Percentiles rank a stretch among this genome's conserved stretches.
These are phyloP conservation scores for Nephrotoma guestfalica DNA, from an alignment of 2,888 invertebrate species.

Conservation along the genomic window DNA sequence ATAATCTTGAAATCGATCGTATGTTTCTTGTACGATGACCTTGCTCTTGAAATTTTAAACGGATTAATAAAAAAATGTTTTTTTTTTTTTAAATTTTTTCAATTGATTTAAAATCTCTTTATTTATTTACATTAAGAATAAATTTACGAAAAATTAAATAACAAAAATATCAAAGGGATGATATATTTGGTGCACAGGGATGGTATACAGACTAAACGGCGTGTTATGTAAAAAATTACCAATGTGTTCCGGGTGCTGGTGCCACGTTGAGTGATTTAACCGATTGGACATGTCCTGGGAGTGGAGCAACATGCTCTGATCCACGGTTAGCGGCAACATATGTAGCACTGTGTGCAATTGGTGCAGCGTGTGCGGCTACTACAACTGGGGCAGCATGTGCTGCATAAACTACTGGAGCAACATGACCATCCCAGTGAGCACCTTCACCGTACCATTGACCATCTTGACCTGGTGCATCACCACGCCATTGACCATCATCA, in stretches of 20 bases:
- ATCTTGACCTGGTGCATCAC: conserved; percentile 17
- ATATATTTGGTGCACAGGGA: conserved; percentile 3
- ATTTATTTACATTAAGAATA: background rate
- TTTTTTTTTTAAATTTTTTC: background rate
- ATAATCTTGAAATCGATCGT: background rate
- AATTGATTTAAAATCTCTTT: background rate
- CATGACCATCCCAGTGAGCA: conserved; percentile 28
- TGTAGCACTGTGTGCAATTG: background rate
- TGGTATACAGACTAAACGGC: conserved; percentile 13
- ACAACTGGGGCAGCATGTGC: conserved; percentile 25
- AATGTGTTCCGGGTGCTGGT: conserved; percentile 18
- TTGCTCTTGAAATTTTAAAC: background rate
- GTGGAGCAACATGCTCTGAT: background rate
- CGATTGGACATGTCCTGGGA: background rate
- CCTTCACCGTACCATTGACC: conserved; percentile 13
- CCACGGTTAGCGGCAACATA: background rate
- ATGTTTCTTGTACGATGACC: background rate
- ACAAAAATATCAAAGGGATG: background rate
- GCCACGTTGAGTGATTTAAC: background rate
- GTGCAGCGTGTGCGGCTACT: background rate
- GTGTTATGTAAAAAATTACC: conserved; percentile 21
- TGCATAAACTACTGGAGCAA: conserved; percentile 28
- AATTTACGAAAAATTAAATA: background rate
- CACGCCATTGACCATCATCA: conserved; percentile 17
- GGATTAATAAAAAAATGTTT: background rate